Conservation (phyloP, 53 echinoderm and acorn worm genomes). For the Paelopatides confundens region DNA sequence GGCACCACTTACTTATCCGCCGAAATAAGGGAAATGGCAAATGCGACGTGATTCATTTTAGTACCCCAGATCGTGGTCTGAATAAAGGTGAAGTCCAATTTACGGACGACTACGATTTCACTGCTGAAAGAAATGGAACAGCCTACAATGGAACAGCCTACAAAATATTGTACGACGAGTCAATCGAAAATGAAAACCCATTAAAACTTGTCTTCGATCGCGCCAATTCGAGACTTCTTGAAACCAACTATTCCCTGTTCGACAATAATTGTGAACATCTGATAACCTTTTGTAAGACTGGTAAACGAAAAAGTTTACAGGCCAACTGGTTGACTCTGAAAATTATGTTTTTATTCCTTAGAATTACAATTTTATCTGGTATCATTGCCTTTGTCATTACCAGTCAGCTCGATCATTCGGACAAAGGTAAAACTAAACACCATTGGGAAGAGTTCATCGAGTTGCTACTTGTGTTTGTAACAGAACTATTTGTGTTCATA, state of each 20-base stretch:
- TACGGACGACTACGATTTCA: constrained; percentile 4
- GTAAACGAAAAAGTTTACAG: neutral
- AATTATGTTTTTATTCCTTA: neutral
- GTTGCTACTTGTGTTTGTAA: neutral
- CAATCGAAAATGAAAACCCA: constrained; percentile 2
- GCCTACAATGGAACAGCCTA: constrained; percentile 15
- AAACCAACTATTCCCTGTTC: neutral
- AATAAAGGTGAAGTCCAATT: neutral
- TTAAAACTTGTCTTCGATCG: constrained; percentile 15
- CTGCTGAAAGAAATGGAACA: neutral
- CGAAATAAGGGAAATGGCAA: constrained; percentile 6
- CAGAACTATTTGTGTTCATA: neutral
- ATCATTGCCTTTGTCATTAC: neutral
- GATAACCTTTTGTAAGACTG: constrained; percentile 23
- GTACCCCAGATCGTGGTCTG: neutral
- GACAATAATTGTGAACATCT: constrained; percentile 31
- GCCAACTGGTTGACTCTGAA: neutral
- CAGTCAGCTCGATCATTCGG: too few relatives aligned
- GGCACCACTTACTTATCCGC: constrained; percentile 5
- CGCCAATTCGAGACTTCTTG: neutral
- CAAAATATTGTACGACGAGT: constrained; percentile 9
- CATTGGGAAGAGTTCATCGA: neutral
- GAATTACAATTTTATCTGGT: neutral
- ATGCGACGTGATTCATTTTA: constrained; percentile 32
- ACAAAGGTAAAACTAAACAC: too few relatives aligned